These are phyloP conservation scores for Barbus barbus DNA, from an alignment of 2,113 vertebrate genomes.

Conservation along the genomic window DNA sequence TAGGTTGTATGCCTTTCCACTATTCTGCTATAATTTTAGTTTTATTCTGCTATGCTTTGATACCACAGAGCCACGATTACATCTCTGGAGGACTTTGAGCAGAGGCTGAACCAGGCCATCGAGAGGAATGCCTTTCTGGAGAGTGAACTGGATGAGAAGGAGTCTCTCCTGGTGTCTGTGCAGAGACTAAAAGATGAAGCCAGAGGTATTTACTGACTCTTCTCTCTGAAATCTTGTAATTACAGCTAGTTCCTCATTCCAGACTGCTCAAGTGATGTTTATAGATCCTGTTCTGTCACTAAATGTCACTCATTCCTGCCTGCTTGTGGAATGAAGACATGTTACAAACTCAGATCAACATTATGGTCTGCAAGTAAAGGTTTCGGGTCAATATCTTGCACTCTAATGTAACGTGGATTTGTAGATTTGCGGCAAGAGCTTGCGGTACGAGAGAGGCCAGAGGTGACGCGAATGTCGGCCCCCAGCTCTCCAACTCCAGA, in stretches of 20 bases:
- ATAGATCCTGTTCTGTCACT: background rate
- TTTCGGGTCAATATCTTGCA: background rate
- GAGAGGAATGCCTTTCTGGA: conserved; percentile 98
- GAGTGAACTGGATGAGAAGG: conserved; percentile 97
- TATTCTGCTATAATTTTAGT: background rate
- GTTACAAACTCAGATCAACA: background rate
- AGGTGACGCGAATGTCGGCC: conserved; percentile 86
- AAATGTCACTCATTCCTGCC: background rate
- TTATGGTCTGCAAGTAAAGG: background rate
- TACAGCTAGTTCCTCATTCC: background rate
- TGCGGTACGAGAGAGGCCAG: conserved; percentile 89
- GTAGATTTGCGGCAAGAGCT: conserved; percentile 93
- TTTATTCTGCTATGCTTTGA: conserved; percentile 40
- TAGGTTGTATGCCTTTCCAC: background rate
- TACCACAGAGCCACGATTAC: conserved; percentile 88
- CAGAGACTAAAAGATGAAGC: conserved; percentile 98
- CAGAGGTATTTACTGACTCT: conserved; percentile 78
- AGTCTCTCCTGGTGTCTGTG: conserved; percentile 92
- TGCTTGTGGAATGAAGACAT: conserved; percentile 9
- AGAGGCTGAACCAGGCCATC: conserved; percentile 96
- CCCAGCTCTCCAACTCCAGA: conserved; percentile 92
- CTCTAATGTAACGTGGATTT: background rate
- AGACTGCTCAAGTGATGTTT: background rate
- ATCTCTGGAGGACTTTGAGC: conserved; percentile 97
- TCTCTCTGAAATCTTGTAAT: background rate